Base-by-base conservation (phyloP, 2,888 invertebrate genomes). In the Cenopis cana region DNA sequence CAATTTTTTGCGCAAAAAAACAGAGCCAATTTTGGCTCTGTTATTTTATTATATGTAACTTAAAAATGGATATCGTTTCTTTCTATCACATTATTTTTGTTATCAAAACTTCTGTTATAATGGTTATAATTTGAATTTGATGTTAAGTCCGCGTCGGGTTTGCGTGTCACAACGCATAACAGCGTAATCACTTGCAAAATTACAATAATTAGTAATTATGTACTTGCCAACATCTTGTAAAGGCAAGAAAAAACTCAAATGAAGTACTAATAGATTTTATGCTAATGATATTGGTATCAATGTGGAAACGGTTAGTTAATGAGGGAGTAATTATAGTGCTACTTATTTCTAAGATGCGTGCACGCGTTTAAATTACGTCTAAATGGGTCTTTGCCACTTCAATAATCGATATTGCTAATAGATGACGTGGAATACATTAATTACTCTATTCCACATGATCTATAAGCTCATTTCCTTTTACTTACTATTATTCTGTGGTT, bases 121-220 rank as follows among this genome's bases (percentile, higher is more conserved):
- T n/a, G 50, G 1, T 18, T 11, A 38, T 38, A 14, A 5, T 29
- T 17, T 11, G 24, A 29, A 18, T 1, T 20, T n/a, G n/a, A n/a
- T 11, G 20, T 14, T 20, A 12, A 6, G 12, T 18, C 14, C 18
- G 1, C 14, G 41, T 38, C 29, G 29, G 9, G 10, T 14, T 38
- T 3, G 38, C 57, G 20, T 41, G 59, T 41, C 14, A 41, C 14
- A 24, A 20, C 20, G 11, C 18, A 20, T 59, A 59, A 59, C 20
- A 6, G 33, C 17, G 29, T 33, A 14, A 60, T 24, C 18, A 18
- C 50, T n/a, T 17, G 18, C 17, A 9, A 17, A 54, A 54, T 54
- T 54, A 54, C 54, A 54, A 54, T 54, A 54, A 24, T n/a, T n/a
- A n/a, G n/a, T n/a, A 24, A 24, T 54, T 24, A n/a, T n/a, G n/a